phyloP scores from a whole-genome alignment of 1,140 invertebrate genomes.

The Papilio glaucus region DNA sequence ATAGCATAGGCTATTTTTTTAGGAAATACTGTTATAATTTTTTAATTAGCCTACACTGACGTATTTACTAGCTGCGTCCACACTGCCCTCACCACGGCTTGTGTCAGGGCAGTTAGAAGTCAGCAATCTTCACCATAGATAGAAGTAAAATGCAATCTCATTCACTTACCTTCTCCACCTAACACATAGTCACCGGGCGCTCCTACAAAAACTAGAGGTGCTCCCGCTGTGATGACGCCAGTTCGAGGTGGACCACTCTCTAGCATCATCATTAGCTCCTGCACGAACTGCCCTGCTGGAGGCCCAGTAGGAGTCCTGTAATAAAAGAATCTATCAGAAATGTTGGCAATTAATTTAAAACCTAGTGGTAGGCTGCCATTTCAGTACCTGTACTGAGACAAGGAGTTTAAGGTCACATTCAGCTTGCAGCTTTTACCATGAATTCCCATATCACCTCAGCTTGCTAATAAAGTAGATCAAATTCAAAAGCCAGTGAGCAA shows the following conservation, averaged over 20 bases:
- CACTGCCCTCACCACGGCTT: too few relatives aligned
- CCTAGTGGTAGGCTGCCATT: background rate
- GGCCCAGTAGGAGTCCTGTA: slow-evolving; percentile 44
- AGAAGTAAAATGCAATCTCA: background rate
- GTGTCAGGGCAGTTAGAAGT: too few relatives aligned
- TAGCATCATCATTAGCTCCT: slow-evolving; percentile 74
- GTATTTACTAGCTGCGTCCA: too few relatives aligned
- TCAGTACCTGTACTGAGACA: slow-evolving; percentile 18
- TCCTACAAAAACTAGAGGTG: slow-evolving; percentile 71
- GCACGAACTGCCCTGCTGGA: slow-evolving; percentile 68
- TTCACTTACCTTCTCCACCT: slow-evolving; percentile 86
- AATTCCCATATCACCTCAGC: background rate
- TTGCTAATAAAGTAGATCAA: background rate
- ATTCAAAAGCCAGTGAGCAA: background rate
- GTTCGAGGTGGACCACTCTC: slow-evolving; percentile 55
- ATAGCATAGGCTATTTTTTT: too few relatives aligned
- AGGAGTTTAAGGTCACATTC: background rate
- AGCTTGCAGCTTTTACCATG: background rate
- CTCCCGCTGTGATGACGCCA: slow-evolving; percentile 61
- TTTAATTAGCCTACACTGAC: too few relatives aligned
- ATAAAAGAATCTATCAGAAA: background rate
- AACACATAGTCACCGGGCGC: slow-evolving; percentile 85
- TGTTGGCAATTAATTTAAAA: background rate
- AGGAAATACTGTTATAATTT: too few relatives aligned
- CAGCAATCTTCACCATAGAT: too few relatives aligned